Base-by-base conservation (phyloP, 1,140 invertebrate genomes). In the Pseudachorutes palmiensis region DNA sequence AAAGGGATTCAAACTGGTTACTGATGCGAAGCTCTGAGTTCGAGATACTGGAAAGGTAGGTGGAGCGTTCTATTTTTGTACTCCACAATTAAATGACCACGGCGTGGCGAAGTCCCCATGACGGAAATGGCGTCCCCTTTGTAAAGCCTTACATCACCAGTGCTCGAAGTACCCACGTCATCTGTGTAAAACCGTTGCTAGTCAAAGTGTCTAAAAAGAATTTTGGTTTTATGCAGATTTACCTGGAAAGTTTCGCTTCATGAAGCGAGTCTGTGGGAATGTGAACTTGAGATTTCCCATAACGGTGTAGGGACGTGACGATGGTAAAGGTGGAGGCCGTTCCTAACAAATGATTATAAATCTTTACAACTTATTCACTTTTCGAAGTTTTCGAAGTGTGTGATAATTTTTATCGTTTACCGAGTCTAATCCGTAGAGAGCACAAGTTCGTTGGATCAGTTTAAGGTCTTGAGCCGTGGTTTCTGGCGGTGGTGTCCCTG, bases 241-340 rank as follows among this genome's bases (percentile, higher is more conserved):
- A 87, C 86, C 86, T 77, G 88, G 88, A 80, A 88, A 96, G 69
- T 89, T 87, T 82, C 88, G 87, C 79, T 92, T 91, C 89, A 95
- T 92, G 29, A 91, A 81, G 75, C 93, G 84, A 63, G 87, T 90
- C 80, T 96, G 93, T 33, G 93, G 93, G 81, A 94, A 95, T 68
- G 89, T 87, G 65, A 95, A 78, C 80, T 94, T 94, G n/a, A 90
- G 89, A 78, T 94, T 94, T 66, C 90, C 91, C 31, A 88, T 83
- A 45, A 96, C 89, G 30, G 91, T 94, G 79, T 95, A 96, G 0
- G 90, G 85, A 70, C 92, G 83, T 74, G 89, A 90, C 2, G 90
- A 89, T 2, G 92, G 93, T 45, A 95, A 86, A 22, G 91, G 91
- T 9, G 92, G 92, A 16, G 92, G 91, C 69, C 90, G 82, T 79